Evolutionary conservation across 2,888 invertebrate species (phyloP).

Genomic region (Therioaphis trifolii): DNA sequence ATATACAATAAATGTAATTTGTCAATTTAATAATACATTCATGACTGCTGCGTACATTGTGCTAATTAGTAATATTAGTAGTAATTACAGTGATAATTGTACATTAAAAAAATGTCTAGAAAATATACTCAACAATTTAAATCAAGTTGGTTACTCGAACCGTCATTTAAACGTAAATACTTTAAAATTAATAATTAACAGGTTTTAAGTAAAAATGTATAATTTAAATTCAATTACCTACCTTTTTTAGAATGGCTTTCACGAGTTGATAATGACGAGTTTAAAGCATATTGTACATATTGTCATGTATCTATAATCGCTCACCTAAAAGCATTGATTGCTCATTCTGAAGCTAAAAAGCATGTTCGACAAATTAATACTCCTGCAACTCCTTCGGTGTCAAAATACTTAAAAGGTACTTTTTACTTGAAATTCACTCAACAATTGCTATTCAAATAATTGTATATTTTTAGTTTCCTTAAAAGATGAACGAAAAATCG

Average conservation of each 20-base stretch:
- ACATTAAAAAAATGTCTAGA: background rate
- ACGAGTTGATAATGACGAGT: background rate
- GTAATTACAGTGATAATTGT: no score
- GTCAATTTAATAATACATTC: no score
- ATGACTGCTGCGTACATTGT: background rate
- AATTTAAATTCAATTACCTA: background rate
- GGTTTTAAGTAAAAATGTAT: background rate
- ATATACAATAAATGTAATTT: no score
- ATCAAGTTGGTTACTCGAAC: background rate
- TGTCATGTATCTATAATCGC: background rate
- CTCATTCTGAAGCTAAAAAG: background rate
- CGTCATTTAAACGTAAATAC: background rate
- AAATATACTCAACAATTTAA: background rate
- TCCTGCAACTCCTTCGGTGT: background rate
- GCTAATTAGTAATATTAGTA: background rate
- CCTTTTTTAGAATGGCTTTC: background rate
- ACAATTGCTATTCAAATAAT: no score
- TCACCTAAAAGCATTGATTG: background rate
- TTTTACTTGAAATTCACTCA: background rate
- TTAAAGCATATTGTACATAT: no score
- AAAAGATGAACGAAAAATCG: background rate
- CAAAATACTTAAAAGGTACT: background rate
- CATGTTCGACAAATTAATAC: background rate
- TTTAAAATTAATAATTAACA: background rate
- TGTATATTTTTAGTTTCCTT: background rate